phyloP scores from a whole-genome alignment of 2,113 vertebrate species.

The Chlorodrepanis virens region DNA sequence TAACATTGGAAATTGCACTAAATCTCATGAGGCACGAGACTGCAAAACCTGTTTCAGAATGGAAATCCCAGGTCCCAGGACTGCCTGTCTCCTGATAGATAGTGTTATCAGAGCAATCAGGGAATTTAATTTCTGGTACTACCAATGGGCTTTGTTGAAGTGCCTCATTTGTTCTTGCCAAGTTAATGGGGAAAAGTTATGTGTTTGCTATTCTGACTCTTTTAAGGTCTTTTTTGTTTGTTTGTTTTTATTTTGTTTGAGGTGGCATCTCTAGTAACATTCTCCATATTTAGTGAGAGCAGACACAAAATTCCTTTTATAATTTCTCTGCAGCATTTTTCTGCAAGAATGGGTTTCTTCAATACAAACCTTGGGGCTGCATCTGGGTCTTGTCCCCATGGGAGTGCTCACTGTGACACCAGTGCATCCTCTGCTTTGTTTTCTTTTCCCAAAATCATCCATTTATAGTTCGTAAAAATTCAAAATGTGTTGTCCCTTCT shows the following conservation, averaged over 20 bases:
- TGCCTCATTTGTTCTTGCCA: not conserved
- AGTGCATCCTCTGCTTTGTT: not conserved
- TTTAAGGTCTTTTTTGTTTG: not conserved
- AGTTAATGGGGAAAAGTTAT: not conserved
- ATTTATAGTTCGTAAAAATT: not conserved
- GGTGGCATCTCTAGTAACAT: not conserved
- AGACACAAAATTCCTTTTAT: not conserved
- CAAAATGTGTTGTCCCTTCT: not conserved
- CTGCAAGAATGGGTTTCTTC: not conserved
- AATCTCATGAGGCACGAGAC: not conserved
- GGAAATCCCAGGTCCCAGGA: not conserved
- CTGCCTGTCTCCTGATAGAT: not conserved
- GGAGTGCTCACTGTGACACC: not conserved
- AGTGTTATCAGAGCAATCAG: not conserved
- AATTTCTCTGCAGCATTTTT: not conserved
- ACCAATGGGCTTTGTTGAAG: not conserved
- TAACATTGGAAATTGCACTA: not conserved
- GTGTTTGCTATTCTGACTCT: not conserved
- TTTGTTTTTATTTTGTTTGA: not conserved
- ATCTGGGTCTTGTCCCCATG: not conserved
- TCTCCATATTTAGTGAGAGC: not conserved
- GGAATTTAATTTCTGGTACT: not conserved
- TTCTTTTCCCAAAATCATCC: not conserved
- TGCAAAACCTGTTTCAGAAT: not conserved
- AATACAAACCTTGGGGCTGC: not conserved